phyloP scores from a whole-genome alignment of 2,797 vertebrate species.

The Dermochelys coriacea region DNA sequence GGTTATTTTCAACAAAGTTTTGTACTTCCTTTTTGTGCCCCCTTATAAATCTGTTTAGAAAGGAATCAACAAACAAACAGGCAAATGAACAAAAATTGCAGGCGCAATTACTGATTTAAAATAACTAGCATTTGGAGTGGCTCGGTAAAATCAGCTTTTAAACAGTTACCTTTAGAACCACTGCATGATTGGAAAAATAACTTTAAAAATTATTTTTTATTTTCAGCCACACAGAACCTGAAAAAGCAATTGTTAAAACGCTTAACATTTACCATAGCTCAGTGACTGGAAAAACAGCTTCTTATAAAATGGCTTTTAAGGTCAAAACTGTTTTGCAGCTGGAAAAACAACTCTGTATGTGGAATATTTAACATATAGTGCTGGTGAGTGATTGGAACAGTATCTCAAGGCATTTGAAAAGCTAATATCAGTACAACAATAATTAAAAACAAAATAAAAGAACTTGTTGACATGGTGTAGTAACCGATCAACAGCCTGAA shows the following conservation, averaged over 20 bases:
- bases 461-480: background rate
- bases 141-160: background rate
- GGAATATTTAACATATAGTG: background rate
- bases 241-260: conserved; percentile 35
- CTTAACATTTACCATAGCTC: background rate
- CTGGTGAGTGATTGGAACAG: background rate
- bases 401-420: background rate
- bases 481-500: background rate
- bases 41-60: background rate
- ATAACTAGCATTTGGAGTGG: background rate
- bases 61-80: background rate
- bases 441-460: background rate
- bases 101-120: background rate
- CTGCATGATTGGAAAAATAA: conserved; percentile 20
- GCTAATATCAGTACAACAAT: background rate
- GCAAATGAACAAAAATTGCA: background rate
- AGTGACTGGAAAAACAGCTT: conserved; percentile 6
- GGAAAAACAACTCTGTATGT: background rate
- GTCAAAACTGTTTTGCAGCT: background rate
- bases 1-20: background rate
- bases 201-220: conserved; percentile 5
- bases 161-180: background rate
- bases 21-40: background rate
- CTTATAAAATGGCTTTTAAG: background rate
- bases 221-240: conserved; percentile 3